Evolutionary conservation across 2,888 invertebrate species (phyloP).

Genomic region (Xylota sylvarum): DNA sequence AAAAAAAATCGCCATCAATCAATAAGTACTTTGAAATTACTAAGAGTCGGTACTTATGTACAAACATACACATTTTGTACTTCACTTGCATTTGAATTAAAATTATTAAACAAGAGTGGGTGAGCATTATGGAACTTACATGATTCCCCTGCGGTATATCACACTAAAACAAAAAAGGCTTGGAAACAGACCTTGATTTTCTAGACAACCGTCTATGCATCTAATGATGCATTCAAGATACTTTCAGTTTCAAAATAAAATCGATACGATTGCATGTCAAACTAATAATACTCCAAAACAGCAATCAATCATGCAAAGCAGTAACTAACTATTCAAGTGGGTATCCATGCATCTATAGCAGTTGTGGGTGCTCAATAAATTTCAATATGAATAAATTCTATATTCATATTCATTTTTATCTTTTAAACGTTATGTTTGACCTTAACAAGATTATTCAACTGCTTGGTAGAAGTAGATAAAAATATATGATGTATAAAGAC

Average conservation of each 20-base stretch:
- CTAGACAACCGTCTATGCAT: not conserved
- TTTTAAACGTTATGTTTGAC: constrained; percentile 64
- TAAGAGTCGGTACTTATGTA: not conserved
- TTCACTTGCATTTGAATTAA: constrained; percentile 6
- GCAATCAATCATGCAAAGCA: constrained; percentile 24
- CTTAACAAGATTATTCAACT: constrained; percentile 74
- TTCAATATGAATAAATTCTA: constrained; percentile 50
- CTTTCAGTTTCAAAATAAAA: not conserved
- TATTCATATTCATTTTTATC: constrained; percentile 63
- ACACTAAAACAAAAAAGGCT: not conserved
- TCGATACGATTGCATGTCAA: not conserved
- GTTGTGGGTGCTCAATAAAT: constrained; percentile 66
- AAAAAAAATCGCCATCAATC: constrained; percentile 28
- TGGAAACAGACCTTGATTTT: not conserved
- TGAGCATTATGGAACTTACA: not conserved
- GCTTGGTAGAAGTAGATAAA: constrained; percentile 28
- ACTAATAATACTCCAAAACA: not conserved
- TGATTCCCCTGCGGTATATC: constrained; percentile 24
- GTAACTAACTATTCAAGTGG: not conserved
- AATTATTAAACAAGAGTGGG: not conserved
- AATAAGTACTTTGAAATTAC: constrained; percentile 33
- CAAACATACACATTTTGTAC: no score
- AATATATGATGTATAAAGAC: constrained; percentile 11
- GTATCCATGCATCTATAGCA: constrained; percentile 1
- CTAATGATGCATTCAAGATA: not conserved